A percentile compares a stretch with the other conserved stretches of the same genome.
Evolutionary conservation across 2,113 vertebrate species (phyloP).

Genomic region (Tursiops truncatus): DNA sequence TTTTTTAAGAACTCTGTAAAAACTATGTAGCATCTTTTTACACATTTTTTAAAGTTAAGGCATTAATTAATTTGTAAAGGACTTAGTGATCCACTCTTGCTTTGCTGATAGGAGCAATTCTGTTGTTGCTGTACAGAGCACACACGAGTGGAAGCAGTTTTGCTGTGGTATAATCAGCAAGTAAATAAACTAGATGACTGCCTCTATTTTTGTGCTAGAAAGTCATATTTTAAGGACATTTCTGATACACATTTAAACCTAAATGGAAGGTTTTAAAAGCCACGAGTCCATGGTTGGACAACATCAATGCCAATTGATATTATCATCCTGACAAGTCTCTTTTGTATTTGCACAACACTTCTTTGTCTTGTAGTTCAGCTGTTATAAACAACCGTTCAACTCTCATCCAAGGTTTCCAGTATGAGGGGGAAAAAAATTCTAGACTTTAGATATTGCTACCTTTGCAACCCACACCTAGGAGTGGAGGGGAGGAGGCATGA

Average conservation of each 20-base stretch:
- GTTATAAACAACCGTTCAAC: not conserved
- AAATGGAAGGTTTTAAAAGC: not conserved
- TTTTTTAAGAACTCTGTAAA: not conserved
- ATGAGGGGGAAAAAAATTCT: not conserved
- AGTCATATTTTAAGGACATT: not conserved
- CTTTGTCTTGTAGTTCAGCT: slow-evolving; percentile 31
- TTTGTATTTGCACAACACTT: slow-evolving; percentile 42
- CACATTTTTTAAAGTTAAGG: not conserved
- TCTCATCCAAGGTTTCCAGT: not conserved
- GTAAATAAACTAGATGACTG: not conserved
- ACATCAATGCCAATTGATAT: not conserved
- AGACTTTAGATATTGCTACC: not conserved
- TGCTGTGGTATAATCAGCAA: not conserved
- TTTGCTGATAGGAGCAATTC: not conserved
- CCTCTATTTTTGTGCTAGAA: not conserved
- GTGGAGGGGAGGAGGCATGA: not conserved
- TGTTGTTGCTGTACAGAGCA: not conserved
- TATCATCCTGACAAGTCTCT: not conserved
- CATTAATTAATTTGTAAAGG: not conserved
- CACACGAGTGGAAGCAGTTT: not conserved
- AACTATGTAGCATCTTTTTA: not conserved
- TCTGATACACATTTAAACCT: not conserved
- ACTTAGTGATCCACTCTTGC: not conserved
- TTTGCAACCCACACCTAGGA: not conserved
- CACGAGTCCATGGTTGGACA: not conserved